Evolutionary conservation across 92 coral and sea anemone genomes (phyloP).

Genomic region (Pocillopora grandis): DNA sequence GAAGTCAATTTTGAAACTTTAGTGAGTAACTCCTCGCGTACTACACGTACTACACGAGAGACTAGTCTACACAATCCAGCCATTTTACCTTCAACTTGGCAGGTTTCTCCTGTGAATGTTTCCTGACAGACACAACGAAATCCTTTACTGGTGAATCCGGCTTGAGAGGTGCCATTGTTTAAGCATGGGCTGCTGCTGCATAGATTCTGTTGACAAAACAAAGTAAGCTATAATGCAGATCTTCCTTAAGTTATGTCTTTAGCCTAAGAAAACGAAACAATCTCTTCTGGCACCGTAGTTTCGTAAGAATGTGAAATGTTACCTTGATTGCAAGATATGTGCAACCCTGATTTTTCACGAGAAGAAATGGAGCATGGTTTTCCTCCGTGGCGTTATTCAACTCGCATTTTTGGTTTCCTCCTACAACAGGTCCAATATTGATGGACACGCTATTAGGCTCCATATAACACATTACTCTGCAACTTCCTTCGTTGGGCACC

Average conservation of each 20-base stretch:
- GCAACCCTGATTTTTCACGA: background rate
- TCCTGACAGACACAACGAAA: background rate
- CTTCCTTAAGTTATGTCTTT: background rate
- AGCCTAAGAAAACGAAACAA: too few species aligned
- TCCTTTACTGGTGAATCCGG: background rate
- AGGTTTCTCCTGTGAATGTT: background rate
- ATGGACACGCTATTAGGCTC: conserved; percentile 5
- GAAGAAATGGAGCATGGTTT: background rate
- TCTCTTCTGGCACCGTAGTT: too few species aligned
- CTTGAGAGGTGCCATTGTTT: background rate
- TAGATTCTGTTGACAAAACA: background rate
- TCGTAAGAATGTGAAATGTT: too few species aligned
- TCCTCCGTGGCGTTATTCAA: background rate
- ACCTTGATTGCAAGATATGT: background rate
- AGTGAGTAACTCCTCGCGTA: background rate
- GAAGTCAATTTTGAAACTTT: conserved; percentile 1
- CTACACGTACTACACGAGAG: too few species aligned
- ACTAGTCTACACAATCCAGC: background rate
- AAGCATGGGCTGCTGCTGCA: background rate
- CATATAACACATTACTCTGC: background rate
- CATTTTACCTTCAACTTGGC: background rate
- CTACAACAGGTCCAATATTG: background rate
- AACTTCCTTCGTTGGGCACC: conserved; percentile 7
- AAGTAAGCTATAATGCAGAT: background rate
- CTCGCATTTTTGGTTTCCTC: background rate